phyloP scores from a whole-genome alignment of 1,140 invertebrate genomes.

The Eciton burchellii region DNA sequence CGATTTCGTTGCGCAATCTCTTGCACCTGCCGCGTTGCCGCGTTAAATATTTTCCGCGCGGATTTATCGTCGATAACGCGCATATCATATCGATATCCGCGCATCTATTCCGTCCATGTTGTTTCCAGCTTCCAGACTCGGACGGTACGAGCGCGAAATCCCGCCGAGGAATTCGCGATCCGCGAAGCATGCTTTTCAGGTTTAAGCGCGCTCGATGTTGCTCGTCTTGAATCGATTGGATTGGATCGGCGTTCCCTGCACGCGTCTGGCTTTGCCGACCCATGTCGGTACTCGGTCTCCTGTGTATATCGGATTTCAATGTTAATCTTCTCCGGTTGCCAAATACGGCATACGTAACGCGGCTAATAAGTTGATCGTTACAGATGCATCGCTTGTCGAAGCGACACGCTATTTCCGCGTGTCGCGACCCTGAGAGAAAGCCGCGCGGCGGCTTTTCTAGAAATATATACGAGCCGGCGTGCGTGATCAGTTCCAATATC shows the following conservation, averaged over 20 bases:
- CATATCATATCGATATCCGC: background rate
- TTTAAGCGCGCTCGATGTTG: background rate
- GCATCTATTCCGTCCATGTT: background rate
- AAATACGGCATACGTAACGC: background rate
- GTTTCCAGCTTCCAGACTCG: background rate
- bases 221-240: background rate
- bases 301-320: background rate
- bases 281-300: background rate
- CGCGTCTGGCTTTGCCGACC: background rate
- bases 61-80: slow-evolving; percentile 26
- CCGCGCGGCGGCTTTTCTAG: slow-evolving; percentile 30
- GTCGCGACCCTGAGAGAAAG: slow-evolving; percentile 28
- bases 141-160: background rate
- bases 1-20: slow-evolving; percentile 17
- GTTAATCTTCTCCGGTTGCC: background rate
- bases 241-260: background rate
- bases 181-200: background rate
- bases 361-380: slow-evolving; percentile 23
- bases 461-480: slow-evolving; percentile 54
- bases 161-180: background rate
- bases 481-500: slow-evolving; percentile 63
- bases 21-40: background rate
- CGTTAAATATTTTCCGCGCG: slow-evolving; percentile 26
- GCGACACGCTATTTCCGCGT: slow-evolving; percentile 61
- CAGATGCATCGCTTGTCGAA: slow-evolving; percentile 26